Evolutionary conservation across 2,113 vertebrate species (phyloP), one percentile per base, ranked within the genome.

Genomic region (Lynx canadensis): DNA sequence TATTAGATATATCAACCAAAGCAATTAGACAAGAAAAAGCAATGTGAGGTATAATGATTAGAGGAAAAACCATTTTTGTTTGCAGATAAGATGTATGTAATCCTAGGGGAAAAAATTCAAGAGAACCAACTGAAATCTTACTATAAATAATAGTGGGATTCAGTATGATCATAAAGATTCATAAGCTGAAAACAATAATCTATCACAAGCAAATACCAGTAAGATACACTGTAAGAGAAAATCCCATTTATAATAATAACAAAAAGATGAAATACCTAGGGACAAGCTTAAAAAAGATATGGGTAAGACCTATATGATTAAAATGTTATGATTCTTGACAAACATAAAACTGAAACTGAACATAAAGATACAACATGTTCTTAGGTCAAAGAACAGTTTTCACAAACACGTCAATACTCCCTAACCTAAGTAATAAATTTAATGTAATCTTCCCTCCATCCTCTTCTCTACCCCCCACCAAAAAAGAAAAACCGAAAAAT

Each of bases 401-500:
- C 76, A 71, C 4, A 13, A 69, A 71, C 27, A 69, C 18, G n/a
- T 69, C 19, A 71, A 41, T 27, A 82, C 5, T 57, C 65, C 14
- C 36, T 33, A 68, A 69, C 15, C 16, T 33, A 41, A 38, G n/a
- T 19, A 38, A 68, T 23, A 68, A 68, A 31, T 38, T 55, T 81
- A 68, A 68, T 2, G 7, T 38, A 31, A 55, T 81, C 65, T 50
- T 57, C 48, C 60, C 8, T 69, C 78, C 80, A 78, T 18, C 16
- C 13, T 31, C 38, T 2, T 29, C 27, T 33, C 16, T 18, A 36
- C 14, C 4, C 3, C 16, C 1, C 1, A 12, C 7, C 4, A 50
- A 1, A 79, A 31, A 73, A 31, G 41, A 14, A 69, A 55, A 38
- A 68, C 41, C 33, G 57, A 71, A 55, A 92, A 82, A 12, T 12